A percentile compares a stretch with the other conserved stretches of the same genome.
These are phyloP conservation scores for Hippocampus kuda DNA, from an alignment of 2,797 vertebrate species.

Conservation along the genomic window DNA sequence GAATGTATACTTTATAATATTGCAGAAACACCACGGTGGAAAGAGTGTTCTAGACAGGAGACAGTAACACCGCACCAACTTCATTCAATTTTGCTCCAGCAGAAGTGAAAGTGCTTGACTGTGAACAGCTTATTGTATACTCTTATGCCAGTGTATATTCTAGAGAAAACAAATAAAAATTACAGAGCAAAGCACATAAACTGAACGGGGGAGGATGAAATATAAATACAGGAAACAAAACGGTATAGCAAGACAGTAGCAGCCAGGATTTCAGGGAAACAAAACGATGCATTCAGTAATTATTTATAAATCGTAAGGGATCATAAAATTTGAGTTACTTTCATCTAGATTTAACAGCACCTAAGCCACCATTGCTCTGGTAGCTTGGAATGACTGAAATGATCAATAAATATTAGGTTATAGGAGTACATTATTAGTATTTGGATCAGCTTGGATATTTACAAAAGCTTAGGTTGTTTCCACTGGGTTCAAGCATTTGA, in stretches of 20 bases:
- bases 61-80: slow-evolving; percentile 1
- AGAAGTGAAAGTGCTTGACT: slow-evolving; percentile 15
- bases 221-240: not conserved
- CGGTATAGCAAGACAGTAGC: not conserved
- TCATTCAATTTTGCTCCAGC: not conserved
- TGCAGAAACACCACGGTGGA: slow-evolving; percentile 1
- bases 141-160: slow-evolving; percentile 2
- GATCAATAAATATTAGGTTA: not conserved
- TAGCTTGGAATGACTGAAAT: not conserved
- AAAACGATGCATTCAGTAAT: not conserved
- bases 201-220: no score
- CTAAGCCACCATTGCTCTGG: not conserved
- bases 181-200: not conserved
- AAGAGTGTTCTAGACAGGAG: slow-evolving; percentile 8
- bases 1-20: not conserved
- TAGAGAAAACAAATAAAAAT: not conserved
- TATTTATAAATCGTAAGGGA: not conserved
- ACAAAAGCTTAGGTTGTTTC: not conserved
- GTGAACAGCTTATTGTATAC: slow-evolving; percentile 19
- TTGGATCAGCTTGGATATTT: not conserved
- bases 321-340: not conserved
- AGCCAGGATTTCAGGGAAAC: not conserved
- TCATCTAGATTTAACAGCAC: not conserved
- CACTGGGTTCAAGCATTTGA: not conserved
- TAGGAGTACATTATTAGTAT: not conserved